Conservation (phyloP, 2,888 invertebrate genomes). For the Amphipoea oculea region DNA sequence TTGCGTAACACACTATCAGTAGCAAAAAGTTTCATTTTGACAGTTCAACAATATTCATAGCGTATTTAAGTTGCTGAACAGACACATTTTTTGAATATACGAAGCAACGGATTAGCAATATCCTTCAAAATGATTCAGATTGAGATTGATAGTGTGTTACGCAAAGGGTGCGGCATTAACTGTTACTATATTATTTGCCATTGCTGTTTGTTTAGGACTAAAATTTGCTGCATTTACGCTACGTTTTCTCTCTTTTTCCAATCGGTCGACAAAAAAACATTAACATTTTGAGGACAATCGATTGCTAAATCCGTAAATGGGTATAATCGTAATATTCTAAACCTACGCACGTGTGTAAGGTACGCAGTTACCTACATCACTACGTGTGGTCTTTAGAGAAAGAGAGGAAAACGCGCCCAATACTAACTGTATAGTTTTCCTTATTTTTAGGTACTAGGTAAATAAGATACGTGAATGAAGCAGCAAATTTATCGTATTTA, state of each 20-base stretch:
- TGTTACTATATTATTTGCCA: background rate
- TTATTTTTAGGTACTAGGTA: background rate
- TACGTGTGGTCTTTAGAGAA: conserved; percentile 14
- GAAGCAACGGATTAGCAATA: background rate
- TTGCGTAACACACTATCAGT: too few relatives aligned
- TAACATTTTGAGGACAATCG: conserved; percentile 39
- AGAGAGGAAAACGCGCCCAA: conserved; percentile 22
- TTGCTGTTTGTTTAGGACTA: background rate
- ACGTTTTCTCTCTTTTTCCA: background rate
- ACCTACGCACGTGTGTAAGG: conserved; percentile 36
- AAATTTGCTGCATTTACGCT: background rate
- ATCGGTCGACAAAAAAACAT: background rate
- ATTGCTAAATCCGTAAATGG: conserved; percentile 18
- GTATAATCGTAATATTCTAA: conserved; percentile 25
- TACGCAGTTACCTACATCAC: conserved; percentile 26
- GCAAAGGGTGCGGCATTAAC: background rate
- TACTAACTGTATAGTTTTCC: conserved; percentile 26
- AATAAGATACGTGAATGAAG: background rate
- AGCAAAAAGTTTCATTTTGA: background rate
- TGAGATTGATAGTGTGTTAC: too few relatives aligned
- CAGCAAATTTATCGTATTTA: background rate
- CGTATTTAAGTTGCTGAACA: background rate
- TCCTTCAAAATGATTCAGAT: background rate
- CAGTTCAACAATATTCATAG: background rate
- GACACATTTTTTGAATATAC: background rate